These are phyloP conservation scores for Oriolus oriolus DNA, from an alignment of 2,113 vertebrate species.

Conservation along the genomic window DNA sequence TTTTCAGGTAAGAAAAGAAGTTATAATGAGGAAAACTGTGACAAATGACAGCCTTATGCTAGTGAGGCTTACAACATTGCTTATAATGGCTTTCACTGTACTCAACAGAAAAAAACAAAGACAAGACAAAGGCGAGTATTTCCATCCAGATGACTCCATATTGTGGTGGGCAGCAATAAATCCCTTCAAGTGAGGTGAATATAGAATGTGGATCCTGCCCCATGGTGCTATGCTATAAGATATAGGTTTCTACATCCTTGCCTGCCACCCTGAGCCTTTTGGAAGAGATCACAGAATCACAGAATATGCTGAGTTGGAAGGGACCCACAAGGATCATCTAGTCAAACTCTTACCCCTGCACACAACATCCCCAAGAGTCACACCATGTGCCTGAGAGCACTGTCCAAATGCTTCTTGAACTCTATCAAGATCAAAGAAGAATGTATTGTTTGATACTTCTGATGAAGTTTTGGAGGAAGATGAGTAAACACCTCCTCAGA, in stretches of 20 bases:
- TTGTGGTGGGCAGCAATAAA: neutral
- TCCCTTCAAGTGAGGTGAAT: neutral
- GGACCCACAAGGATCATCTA: neutral
- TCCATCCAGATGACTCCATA: neutral
- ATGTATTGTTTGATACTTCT: neutral
- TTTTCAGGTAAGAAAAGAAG: neutral
- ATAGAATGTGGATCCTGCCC: neutral
- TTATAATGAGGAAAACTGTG: neutral
- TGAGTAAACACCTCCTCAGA: neutral
- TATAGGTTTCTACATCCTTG: neutral
- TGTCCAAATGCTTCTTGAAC: neutral
- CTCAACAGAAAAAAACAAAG: neutral
- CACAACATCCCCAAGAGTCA: neutral
- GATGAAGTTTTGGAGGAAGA: neutral
- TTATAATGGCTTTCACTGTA: neutral
- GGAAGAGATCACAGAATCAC: neutral
- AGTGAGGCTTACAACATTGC: neutral
- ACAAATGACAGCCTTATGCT: neutral
- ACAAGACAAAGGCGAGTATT: neutral
- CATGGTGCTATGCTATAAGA: fast-evolving
- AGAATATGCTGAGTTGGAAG: neutral
- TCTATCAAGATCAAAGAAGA: neutral
- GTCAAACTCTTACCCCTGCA: neutral
- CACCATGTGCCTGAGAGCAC: neutral
- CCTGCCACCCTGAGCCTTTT: neutral